Percentiles rank a stretch among this genome's conserved stretches.
phyloP scores from a whole-genome alignment of 2,797 vertebrate species.

The Crocodylus rhombifer region DNA sequence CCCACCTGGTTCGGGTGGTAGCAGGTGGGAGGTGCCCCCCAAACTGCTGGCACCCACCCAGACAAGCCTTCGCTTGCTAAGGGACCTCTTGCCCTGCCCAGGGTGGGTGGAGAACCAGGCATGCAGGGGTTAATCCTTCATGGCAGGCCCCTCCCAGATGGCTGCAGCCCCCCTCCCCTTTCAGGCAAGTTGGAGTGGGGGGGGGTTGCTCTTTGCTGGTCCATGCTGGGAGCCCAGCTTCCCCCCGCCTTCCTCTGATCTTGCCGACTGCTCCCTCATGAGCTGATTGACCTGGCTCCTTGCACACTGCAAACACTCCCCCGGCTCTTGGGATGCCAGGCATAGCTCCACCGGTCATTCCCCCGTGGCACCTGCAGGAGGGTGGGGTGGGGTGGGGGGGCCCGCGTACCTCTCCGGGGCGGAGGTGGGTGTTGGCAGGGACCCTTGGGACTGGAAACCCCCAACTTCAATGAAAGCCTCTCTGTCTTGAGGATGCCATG shows the following conservation, averaged over 20 bases:
- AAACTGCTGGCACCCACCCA: no score
- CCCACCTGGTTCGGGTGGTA: no score
- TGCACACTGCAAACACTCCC: not conserved
- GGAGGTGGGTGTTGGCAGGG: not conserved
- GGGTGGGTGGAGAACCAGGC: not conserved
- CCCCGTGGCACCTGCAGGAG: rapidly evolving
- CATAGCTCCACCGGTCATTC: not conserved
- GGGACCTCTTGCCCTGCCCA: not conserved
- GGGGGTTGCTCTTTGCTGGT: not conserved
- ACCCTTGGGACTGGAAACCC: no score
- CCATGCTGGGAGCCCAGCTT: not conserved
- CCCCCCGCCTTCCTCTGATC: not conserved
- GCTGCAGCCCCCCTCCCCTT: not conserved
- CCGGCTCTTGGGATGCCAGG: not conserved
- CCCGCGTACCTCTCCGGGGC: not conserved
- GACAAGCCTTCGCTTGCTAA: no score
- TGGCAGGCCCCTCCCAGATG: not conserved
- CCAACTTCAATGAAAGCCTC: no score
- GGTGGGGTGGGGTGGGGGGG: not conserved
- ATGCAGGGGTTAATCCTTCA: not conserved
- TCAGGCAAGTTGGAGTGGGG: no score
- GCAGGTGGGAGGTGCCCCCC: no score
- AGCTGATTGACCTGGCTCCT: not conserved
- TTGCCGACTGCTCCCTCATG: not conserved
- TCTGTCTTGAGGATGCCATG: no score